Evolutionary conservation across 2,113 vertebrate genomes (phyloP).

Genomic region (Dasyornis broadbenti): DNA sequence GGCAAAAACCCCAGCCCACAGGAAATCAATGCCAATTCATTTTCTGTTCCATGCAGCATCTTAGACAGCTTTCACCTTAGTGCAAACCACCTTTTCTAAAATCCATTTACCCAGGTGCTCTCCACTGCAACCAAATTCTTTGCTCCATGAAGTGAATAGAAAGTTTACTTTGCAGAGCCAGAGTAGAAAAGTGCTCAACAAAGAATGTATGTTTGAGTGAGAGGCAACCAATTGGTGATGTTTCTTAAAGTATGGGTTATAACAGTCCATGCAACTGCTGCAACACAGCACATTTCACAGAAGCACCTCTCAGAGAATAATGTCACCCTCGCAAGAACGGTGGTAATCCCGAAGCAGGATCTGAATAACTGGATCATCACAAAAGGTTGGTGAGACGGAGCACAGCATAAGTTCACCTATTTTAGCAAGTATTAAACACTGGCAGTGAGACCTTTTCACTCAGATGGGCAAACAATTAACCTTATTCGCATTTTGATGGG

Average conservation of each 20-base stretch:
- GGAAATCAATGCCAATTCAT: neutral
- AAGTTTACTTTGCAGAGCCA: neutral
- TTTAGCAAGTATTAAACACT: neutral
- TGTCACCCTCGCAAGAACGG: neutral
- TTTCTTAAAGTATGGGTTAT: neutral
- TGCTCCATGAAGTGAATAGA: neutral
- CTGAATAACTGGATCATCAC: neutral
- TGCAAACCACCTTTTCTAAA: neutral
- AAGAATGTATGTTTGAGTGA: neutral
- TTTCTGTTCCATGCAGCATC: neutral
- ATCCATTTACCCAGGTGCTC: neutral
- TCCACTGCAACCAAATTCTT: neutral
- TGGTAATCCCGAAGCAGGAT: neutral
- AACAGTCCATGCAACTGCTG: neutral
- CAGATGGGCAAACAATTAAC: neutral
- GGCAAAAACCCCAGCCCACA: neutral
- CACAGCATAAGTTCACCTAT: neutral
- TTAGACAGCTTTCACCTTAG: neutral
- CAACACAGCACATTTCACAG: neutral
- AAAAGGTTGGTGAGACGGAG: neutral
- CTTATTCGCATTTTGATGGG: neutral
- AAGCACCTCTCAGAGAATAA: neutral
- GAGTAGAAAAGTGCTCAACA: neutral
- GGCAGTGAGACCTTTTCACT: neutral
- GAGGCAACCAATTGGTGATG: neutral